Conservation (phyloP, 2,797 vertebrate genomes). For the Amphiprion clarkii region DNA sequence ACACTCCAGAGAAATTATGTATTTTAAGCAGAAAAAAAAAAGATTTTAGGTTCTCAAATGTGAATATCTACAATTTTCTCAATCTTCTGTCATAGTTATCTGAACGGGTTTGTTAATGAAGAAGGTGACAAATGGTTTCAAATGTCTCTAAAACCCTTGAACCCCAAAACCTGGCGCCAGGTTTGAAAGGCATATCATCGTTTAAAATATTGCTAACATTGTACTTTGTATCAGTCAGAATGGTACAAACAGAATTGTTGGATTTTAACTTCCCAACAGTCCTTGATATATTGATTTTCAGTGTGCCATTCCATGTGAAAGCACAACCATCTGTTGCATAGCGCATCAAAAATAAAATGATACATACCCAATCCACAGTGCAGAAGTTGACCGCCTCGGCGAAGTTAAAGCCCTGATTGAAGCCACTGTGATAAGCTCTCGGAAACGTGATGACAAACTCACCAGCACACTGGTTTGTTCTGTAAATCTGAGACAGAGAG, state of each 20-base stretch:
- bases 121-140: no score
- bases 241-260: no score
- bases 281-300: no score
- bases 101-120: not conserved
- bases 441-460: constrained; percentile 99
- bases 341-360: not conserved
- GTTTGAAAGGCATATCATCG: no score
- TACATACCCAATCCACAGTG: constrained; percentile 95
- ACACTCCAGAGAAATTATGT: no score
- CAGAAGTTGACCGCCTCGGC: constrained; percentile 99
- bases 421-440: constrained; percentile 97
- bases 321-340: no score
- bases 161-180: no score
- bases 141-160: no score
- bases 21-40: not conserved
- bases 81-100: not conserved
- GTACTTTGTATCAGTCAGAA: no score
- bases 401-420: constrained; percentile 99
- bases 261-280: no score
- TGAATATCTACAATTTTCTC: not conserved
- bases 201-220: no score
- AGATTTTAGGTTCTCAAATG: not conserved
- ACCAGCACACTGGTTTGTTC: constrained; percentile 98
- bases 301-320: no score
- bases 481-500: constrained; percentile 88